Evolutionary conservation across 2,113 vertebrate genomes (phyloP), one percentile per base, ranked within the genome.

Genomic region (Pseudolaguvia tuberculata): DNA sequence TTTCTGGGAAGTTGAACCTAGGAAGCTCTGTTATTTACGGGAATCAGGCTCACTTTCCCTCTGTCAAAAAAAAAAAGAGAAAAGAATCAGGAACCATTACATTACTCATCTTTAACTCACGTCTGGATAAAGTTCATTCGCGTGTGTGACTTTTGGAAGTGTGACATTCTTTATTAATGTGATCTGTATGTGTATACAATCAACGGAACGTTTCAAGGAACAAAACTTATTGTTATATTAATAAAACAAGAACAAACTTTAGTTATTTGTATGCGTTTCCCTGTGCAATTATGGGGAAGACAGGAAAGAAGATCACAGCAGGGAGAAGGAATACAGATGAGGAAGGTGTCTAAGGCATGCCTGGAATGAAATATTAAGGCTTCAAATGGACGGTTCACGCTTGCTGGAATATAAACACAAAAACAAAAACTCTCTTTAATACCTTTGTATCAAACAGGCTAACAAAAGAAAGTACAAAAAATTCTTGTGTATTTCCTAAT

Each of bases 341-440:
- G 17, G 73, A 31, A 35, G 18, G 5, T 18, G 10, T 73, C 21
- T 50, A 55, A 75, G 68, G 51, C 82, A 82, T 72, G 83, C 78
- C 67, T 82, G 75, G 86, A 88, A 88, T 89, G 20, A 13, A 56
- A 25, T 10, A 35, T 11, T 4, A 35, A 59, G 29, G 27, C 27
- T 42, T 20, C 45, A 14, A n/a, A n/a, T 20, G 13, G 39, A 42
- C 2, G n/a, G 12, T 18, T 18, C 13, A 17, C 1, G 21, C 3
- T 56, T 1, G 3, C 13, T 42, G 14, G 9, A 18, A 35, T 12
- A 5, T 11, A 59, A 57, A 9, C 53, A 59, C 52, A 23, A 42
- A 13, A 31, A 18, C 17, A 35, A 35, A 2, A 5, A 17, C 8
- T 0, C 29, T 35, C 18, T 31, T 59, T 10, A 35, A 5, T 35